Conservation (phyloP, 1,140 invertebrate species). For the Zophobas morio region DNA sequence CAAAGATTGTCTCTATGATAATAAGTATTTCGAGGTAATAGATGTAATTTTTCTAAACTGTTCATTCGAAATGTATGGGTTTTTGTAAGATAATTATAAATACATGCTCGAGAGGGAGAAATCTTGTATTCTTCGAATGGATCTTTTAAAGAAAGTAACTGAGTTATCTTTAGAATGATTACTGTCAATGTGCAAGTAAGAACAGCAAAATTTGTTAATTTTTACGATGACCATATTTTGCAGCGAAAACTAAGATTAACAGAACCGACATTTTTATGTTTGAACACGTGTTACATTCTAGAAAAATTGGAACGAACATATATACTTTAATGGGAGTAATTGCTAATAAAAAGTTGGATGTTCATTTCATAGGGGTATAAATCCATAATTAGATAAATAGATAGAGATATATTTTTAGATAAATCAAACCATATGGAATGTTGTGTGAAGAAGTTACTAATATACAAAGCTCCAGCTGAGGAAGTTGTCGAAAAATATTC, state of each 20-base stretch:
- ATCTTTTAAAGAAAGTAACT: slow-evolving; percentile 1
- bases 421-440: too few species aligned
- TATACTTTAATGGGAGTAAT: slow-evolving; percentile 5
- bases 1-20: slow-evolving; percentile 3
- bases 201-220: background rate
- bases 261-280: slow-evolving; percentile 13
- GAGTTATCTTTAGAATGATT: background rate
- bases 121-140: background rate
- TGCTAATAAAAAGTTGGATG: slow-evolving; percentile 12
- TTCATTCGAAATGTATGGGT: too few species aligned
- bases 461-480: too few species aligned
- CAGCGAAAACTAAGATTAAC: slow-evolving; percentile 3
- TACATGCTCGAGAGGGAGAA: background rate
- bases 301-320: background rate
- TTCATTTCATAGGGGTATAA: background rate
- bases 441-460: too few species aligned
- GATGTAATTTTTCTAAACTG: background rate
- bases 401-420: too few species aligned
- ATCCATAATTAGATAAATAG: background rate
- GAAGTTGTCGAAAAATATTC: too few species aligned
- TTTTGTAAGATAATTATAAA: background rate
- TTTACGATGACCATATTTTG: background rate
- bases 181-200: slow-evolving; percentile 10
- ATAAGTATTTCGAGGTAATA: slow-evolving; percentile 13
- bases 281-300: background rate